Conservation (phyloP, 2,888 invertebrate genomes). For the Temnothorax unifasciatus region DNA sequence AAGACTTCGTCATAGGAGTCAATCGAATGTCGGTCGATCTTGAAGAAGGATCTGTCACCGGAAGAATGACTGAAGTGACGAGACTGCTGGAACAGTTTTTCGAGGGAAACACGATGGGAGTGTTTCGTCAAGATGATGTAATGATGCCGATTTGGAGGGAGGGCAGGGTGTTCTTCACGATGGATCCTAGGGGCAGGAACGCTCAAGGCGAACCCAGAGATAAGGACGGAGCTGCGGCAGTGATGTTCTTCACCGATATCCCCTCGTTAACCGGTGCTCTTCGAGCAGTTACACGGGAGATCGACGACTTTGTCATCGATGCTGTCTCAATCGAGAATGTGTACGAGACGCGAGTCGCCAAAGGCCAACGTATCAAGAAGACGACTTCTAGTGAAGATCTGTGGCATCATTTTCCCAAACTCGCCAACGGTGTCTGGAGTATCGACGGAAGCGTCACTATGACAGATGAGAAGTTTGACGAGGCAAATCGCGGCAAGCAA, state of each 20-base stretch:
- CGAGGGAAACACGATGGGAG: conserved; percentile 87
- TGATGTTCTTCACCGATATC: conserved; percentile 80
- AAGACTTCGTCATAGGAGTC: conserved; percentile 86
- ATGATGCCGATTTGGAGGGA: conserved; percentile 85
- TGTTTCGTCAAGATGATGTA: conserved; percentile 86
- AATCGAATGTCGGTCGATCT: conserved; percentile 85
- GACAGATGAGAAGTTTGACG: conserved; percentile 72
- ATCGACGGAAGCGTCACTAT: conserved; percentile 74
- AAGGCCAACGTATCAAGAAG: conserved; percentile 66
- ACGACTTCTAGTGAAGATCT: conserved; percentile 75
- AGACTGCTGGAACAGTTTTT: conserved; percentile 88
- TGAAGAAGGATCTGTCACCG: conserved; percentile 86
- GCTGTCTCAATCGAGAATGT: conserved; percentile 76
- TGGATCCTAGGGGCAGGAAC: conserved; percentile 81
- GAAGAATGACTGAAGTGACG: conserved; percentile 85
- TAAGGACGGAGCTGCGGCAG: conserved; percentile 77
- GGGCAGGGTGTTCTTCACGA: conserved; percentile 77
- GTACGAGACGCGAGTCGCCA: conserved; percentile 76
- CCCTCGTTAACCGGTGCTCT: conserved; percentile 71
- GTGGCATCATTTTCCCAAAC: conserved; percentile 80
- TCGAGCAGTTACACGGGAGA: conserved; percentile 59
- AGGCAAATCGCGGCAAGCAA: conserved; percentile 74
- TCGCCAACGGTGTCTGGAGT: conserved; percentile 78
- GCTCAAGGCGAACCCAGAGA: conserved; percentile 73
- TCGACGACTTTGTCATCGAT: conserved; percentile 77